Base-by-base conservation (phyloP, 2,888 invertebrate species). In the Tenodera sinensis region DNA sequence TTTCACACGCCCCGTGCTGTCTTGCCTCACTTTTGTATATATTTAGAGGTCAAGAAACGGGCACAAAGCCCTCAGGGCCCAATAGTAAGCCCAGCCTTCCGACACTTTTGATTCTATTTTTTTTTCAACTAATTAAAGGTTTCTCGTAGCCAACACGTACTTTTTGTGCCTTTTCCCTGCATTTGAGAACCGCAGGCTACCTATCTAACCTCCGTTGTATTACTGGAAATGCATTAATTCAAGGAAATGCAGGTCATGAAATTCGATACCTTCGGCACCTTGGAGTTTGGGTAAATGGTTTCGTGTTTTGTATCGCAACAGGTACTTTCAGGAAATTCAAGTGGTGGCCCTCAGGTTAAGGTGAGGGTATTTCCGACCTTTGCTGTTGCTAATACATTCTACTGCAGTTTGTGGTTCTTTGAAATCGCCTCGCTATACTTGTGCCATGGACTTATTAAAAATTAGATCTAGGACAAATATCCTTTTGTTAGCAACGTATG, bases 231-330 rank as follows among this genome's bases (percentile, higher is more conserved):
- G 54, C 20, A 71, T 71, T 71, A 71, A 71, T 71, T 71, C 20
- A 71, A 71, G 54, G 54, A 71, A 71, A 71, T 71, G 54, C 54
- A 20, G 54, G 54, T 25, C 25, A 71, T 71, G 54, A 71, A 71
- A 71, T 71, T 71, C 25, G 54, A 71, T 2, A 71, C 54, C 54
- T 28, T 1, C 28, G 34, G n/a, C 71, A 42, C 83, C 71, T 71
- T 88, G 84, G 83, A 82, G 81, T 82, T 71, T 30, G 84, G 88
- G 81, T 54, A 85, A 82, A 88, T n/a, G 82, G 81, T 88, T 82
- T 71, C 6, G 54, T 71, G 1, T 71, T 71, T 71, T 6, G 3
- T 15, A 2, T 71, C 15, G 54, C 4, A 71, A 71, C 20, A 71
- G 25, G 25, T 12, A 20, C 54, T 71, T 71, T 71, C 1, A 71